Evolutionary conservation across 2,113 vertebrate species (phyloP).

Genomic region (Riparia riparia): DNA sequence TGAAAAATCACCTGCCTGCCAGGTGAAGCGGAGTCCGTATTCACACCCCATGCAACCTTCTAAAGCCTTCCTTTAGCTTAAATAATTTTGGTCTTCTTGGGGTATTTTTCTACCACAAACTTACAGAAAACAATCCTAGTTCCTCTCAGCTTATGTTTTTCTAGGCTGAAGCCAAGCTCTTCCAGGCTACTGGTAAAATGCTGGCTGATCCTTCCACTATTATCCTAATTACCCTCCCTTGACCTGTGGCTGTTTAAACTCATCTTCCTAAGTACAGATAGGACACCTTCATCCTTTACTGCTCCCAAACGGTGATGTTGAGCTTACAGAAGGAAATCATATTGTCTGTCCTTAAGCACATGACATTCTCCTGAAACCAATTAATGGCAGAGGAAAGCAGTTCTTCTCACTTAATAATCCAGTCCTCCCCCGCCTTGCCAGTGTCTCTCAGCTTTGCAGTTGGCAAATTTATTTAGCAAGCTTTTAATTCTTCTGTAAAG

Average conservation of each 20-base stretch:
- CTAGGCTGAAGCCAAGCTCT: neutral
- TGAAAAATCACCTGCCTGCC: neutral
- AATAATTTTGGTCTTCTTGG: neutral
- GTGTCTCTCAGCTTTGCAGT: neutral
- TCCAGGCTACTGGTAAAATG: neutral
- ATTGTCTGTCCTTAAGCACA: neutral
- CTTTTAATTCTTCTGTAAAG: constrained; percentile 43
- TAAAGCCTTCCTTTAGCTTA: neutral
- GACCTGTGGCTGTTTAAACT: constrained; percentile 1
- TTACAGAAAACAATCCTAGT: fast-evolving
- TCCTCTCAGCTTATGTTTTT: neutral
- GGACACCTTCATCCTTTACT: neutral
- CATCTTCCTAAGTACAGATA: neutral
- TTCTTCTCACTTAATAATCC: constrained; percentile 1
- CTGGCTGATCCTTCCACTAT: neutral
- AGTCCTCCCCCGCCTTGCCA: neutral
- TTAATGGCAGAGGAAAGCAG: neutral
- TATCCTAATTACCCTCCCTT: neutral
- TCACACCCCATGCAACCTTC: neutral
- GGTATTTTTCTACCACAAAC: neutral
- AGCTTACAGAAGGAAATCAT: neutral
- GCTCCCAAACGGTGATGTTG: neutral
- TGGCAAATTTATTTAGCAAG: constrained; percentile 40
- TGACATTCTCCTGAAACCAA: constrained; percentile 34
- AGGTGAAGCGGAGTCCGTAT: neutral